phyloP scores from a whole-genome alignment of 2,113 vertebrate genomes.

The Melanerpes formicivorus region DNA sequence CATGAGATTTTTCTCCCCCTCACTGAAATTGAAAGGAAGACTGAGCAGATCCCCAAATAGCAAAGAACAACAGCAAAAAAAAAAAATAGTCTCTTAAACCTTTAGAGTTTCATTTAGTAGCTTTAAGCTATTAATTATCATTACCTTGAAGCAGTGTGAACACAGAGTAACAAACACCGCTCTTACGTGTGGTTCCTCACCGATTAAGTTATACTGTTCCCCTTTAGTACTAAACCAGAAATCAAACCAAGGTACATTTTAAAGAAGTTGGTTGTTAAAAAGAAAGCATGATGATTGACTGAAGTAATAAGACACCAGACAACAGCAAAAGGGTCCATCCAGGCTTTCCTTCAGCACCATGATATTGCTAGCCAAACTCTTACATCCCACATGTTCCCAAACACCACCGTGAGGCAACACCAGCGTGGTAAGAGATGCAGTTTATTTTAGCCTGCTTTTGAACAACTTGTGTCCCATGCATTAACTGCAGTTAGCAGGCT shows the following conservation, averaged over 20 bases:
- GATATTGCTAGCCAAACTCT: slow-evolving; percentile 59
- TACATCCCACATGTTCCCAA: background rate
- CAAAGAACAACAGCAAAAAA: background rate
- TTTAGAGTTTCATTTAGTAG: slow-evolving; percentile 20
- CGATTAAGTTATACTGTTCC: slow-evolving; percentile 78
- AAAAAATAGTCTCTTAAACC: background rate
- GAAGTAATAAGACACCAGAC: slow-evolving; percentile 78
- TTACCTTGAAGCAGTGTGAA: slow-evolving; percentile 49
- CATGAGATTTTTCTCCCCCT: slow-evolving; percentile 21
- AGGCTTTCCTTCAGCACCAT: slow-evolving; percentile 83
- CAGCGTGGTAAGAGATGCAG: background rate
- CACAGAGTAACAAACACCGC: slow-evolving; percentile 27
- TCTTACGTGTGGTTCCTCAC: slow-evolving; percentile 38
- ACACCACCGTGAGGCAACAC: slow-evolving; percentile 12
- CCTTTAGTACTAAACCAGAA: slow-evolving; percentile 81
- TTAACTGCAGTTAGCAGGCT: slow-evolving; percentile 15
- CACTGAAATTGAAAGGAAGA: slow-evolving; percentile 48
- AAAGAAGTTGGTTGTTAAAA: slow-evolving; percentile 74
- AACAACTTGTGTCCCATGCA: background rate
- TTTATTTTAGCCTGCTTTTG: slow-evolving; percentile 25
- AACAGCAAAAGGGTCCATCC: slow-evolving; percentile 80
- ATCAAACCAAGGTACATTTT: slow-evolving; percentile 78
- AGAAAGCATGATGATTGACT: slow-evolving; percentile 79
- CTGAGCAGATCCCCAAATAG: slow-evolving; percentile 52
- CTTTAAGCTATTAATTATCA: slow-evolving; percentile 41